A percentile compares a stretch with the other conserved stretches of the same genome.
Conservation (phyloP, 2,888 invertebrate genomes). For the Agapostemon virescens region DNA sequence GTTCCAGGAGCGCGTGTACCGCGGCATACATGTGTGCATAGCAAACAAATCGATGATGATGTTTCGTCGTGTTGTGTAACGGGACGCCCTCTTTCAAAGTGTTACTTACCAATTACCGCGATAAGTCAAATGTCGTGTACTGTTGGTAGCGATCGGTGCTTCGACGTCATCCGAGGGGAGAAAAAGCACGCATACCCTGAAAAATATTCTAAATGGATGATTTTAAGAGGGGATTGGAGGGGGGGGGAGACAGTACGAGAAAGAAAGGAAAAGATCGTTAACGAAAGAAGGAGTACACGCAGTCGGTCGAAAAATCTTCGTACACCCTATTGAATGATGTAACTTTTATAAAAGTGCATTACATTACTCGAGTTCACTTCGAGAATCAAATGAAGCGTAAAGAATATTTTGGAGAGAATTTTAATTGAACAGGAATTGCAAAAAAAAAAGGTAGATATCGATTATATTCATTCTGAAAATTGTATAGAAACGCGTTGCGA, state of each 20-base stretch:
- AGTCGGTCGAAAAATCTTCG: not conserved
- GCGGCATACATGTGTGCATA: constrained; percentile 14
- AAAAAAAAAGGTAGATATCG: no score
- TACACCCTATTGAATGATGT: not conserved
- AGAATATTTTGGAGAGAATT: no score
- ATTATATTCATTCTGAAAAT: no score
- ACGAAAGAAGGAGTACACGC: not conserved
- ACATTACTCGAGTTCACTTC: no score
- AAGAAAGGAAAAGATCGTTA: not conserved
- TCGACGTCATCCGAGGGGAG: constrained; percentile 17
- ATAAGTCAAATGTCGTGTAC: constrained; percentile 45
- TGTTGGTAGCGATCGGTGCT: not conserved
- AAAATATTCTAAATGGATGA: not conserved
- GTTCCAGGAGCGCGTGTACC: not conserved
- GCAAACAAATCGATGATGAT: constrained; percentile 60
- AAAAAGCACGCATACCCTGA: not conserved
- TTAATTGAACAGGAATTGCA: no score
- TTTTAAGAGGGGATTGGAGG: no score
- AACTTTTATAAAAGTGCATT: not conserved
- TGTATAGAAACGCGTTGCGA: no score
- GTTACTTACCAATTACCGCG: constrained; percentile 55
- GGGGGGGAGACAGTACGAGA: not conserved
- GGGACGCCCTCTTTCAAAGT: constrained; percentile 53
- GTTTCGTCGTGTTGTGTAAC: constrained; percentile 52
- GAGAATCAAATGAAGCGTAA: no score